Conservation (phyloP, 2,888 invertebrate genomes). For the Parnassius mnemosyne region DNA sequence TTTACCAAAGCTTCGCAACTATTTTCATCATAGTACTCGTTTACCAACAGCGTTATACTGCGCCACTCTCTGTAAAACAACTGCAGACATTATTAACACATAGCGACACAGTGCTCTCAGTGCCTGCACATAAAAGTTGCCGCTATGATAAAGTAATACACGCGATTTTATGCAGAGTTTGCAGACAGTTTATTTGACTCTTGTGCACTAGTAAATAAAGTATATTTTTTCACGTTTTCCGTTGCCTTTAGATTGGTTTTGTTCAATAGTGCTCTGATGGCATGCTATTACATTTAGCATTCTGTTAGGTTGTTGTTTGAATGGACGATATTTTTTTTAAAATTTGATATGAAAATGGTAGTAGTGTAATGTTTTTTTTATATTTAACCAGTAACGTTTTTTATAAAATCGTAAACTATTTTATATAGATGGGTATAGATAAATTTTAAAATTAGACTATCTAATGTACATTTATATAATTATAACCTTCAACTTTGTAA, state of each 20-base stretch:
- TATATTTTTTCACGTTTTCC: slow-evolving; percentile 26
- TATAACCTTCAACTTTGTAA: too few relatives aligned
- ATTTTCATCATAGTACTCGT: slow-evolving; percentile 12
- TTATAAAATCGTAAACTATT: too few relatives aligned
- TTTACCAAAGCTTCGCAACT: slow-evolving; percentile 10
- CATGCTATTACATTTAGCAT: slow-evolving; percentile 23
- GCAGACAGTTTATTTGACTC: slow-evolving; percentile 22
- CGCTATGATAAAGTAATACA: slow-evolving; percentile 24
- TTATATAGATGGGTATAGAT: too few relatives aligned
- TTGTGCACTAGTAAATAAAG: slow-evolving; percentile 29
- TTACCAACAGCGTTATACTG: slow-evolving; percentile 7
- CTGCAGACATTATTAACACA: slow-evolving; percentile 19
- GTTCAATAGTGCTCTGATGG: slow-evolving; percentile 15
- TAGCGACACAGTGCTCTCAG: slow-evolving; percentile 25
- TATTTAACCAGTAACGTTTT: background rate
- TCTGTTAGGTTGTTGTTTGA: slow-evolving; percentile 21
- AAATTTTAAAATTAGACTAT: too few relatives aligned
- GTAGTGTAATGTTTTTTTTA: background rate
- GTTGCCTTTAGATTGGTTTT: slow-evolving; percentile 25
- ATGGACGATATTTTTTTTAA: slow-evolving; percentile 21
- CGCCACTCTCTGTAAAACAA: slow-evolving; percentile 15
- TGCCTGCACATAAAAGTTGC: slow-evolving; percentile 26
- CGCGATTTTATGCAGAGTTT: slow-evolving; percentile 26
- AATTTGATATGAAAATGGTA: background rate
- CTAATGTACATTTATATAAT: too few relatives aligned